These are phyloP conservation scores for Neoarius graeffei DNA, from an alignment of 2,113 vertebrate species.

Conservation along the genomic window DNA sequence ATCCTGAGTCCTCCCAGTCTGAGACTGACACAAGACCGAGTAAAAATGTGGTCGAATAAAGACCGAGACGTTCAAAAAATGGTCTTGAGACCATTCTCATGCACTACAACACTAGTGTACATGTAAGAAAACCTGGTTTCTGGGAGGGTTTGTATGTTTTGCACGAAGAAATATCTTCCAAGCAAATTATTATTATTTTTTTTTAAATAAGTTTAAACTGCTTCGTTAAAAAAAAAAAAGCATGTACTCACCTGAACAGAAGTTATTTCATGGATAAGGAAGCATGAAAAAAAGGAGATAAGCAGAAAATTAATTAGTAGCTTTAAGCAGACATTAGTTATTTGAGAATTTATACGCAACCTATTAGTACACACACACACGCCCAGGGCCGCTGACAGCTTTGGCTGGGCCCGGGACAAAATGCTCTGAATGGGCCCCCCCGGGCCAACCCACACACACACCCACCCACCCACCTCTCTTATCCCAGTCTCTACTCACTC, in stretches of 20 bases:
- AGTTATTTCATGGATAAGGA: not conserved
- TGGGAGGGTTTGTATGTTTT: not conserved
- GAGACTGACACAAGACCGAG: too few relatives aligned
- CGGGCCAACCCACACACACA: too few relatives aligned
- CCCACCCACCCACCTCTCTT: too few relatives aligned
- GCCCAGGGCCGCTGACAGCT: too few relatives aligned
- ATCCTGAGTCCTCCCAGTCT: too few relatives aligned
- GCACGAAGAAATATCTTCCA: not conserved
- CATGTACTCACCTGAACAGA: slow-evolving; percentile 35
- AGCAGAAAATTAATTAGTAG: slow-evolving; percentile 12
- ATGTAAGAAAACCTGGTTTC: not conserved
- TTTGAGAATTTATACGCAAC: not conserved
- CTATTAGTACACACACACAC: not conserved
- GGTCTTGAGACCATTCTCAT: too few relatives aligned
- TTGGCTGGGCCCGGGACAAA: too few relatives aligned
- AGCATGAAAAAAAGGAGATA: slow-evolving; percentile 27
- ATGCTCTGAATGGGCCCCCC: too few relatives aligned
- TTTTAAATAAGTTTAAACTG: not conserved
- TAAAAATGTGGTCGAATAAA: too few relatives aligned
- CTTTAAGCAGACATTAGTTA: not conserved
- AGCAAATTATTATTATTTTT: not conserved
- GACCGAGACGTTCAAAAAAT: too few relatives aligned
- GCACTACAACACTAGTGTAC: not conserved
- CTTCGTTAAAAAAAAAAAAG: not conserved
- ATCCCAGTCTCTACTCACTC: too few relatives aligned